Percentiles rank a stretch among this genome's conserved stretches.
These are phyloP conservation scores for Troides oblongomaculatus DNA, from an alignment of 2,888 invertebrate genomes.

Conservation along the genomic window DNA sequence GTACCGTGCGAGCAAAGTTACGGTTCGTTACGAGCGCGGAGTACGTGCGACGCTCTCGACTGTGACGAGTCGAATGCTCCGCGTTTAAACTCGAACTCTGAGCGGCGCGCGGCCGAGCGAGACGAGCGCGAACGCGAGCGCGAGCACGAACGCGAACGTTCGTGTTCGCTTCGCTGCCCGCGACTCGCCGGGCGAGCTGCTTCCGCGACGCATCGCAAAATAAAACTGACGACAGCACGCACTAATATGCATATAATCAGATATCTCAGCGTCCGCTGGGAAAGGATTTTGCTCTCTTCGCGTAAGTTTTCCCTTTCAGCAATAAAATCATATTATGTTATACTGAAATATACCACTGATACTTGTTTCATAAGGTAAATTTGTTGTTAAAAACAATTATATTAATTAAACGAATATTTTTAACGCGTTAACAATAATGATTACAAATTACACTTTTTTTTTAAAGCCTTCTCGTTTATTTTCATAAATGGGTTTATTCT, in stretches of 20 bases:
- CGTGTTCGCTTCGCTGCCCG: constrained; percentile 30
- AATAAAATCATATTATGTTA: background rate
- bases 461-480: background rate
- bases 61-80: constrained; percentile 62
- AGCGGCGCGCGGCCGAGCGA: constrained; percentile 4
- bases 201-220: constrained; percentile 48
- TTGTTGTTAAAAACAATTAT: too few species aligned
- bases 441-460: too few species aligned
- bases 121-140: background rate
- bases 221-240: constrained; percentile 53
- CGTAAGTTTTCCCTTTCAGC: constrained; percentile 13
- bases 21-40: constrained; percentile 44
- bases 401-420: too few species aligned
- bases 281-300: constrained; percentile 28
- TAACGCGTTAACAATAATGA: too few species aligned
- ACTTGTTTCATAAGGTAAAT: too few species aligned
- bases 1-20: constrained; percentile 68
- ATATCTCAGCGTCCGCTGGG: constrained; percentile 55
- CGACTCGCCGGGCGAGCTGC: constrained; percentile 38
- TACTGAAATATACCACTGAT: too few species aligned
- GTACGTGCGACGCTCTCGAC: constrained; percentile 56
- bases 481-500: background rate
- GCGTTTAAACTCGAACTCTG: constrained; percentile 10
- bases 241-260: constrained; percentile 63
- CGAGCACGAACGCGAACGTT: constrained; percentile 9